phyloP scores from a whole-genome alignment of 1,140 invertebrate genomes.

The silkworm (Bombyx mori) region DNA sequence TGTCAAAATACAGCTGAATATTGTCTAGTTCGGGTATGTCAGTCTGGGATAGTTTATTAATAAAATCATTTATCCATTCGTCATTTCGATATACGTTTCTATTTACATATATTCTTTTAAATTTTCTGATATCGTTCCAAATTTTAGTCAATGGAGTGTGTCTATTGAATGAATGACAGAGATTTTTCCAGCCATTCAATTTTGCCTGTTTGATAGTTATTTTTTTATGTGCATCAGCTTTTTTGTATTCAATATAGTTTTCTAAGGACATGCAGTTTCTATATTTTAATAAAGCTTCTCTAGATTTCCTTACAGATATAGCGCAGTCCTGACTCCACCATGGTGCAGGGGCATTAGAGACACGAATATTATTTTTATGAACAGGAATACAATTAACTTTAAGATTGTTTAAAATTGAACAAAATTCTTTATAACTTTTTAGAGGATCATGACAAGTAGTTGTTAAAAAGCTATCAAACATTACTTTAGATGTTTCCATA shows the following conservation, averaged over 20 bases:
- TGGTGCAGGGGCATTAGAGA: neutral
- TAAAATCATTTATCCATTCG: neutral
- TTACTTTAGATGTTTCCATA: no score
- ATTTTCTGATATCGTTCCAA: neutral
- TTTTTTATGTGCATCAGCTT: neutral
- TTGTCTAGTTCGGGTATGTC: no score
- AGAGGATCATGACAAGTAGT: no score
- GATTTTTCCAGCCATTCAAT: neutral
- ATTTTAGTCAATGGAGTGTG: neutral
- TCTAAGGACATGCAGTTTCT: neutral
- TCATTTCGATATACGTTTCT: neutral
- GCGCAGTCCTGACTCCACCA: neutral
- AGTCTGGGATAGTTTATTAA: no score
- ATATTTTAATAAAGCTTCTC: slow-evolving; percentile 3
- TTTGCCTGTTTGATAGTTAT: neutral
- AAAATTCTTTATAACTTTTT: no score
- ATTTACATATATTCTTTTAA: neutral
- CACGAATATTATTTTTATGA: neutral
- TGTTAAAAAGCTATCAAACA: no score
- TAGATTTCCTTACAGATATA: neutral
- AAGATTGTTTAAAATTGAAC: no score
- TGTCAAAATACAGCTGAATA: no score
- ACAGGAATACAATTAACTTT: no score
- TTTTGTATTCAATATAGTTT: neutral
- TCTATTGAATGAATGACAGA: neutral